Conservation (phyloP, 2,888 invertebrate genomes). For the Dicranocentrus wangi region DNA sequence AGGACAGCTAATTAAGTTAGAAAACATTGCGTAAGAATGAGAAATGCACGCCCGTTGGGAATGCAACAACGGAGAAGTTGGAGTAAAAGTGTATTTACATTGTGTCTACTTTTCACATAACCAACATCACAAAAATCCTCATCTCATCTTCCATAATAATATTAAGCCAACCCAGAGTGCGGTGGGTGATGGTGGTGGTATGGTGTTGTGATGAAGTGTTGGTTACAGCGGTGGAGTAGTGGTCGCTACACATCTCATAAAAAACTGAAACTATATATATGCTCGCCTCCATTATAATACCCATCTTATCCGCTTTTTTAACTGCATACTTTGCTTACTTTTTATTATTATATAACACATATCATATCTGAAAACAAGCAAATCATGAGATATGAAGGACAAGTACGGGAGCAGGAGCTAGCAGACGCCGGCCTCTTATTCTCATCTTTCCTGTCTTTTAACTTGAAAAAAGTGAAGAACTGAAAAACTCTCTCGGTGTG, state of each 20-base stretch:
- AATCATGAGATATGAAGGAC: constrained; percentile 19
- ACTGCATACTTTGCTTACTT: constrained; percentile 11
- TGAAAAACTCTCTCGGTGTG: no score
- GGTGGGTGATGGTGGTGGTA: constrained; percentile 12
- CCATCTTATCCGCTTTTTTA: constrained; percentile 16
- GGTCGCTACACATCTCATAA: constrained; percentile 18
- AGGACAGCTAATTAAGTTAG: constrained; percentile 55
- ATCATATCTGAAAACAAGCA: constrained; percentile 25
- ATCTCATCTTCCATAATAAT: constrained; percentile 2
- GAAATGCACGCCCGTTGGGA: constrained; percentile 46
- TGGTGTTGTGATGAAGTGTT: constrained; percentile 1
- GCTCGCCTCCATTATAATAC: constrained; percentile 13
- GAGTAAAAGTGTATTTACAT: background rate
- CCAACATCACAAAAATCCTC: background rate
- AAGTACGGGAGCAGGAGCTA: constrained; percentile 23
- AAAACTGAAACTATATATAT: constrained; percentile 22
- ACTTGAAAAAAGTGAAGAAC: background rate
- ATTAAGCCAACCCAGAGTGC: background rate
- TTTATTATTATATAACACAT: constrained; percentile 26
- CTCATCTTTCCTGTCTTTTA: constrained; percentile 10
- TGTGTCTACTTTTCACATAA: no score
- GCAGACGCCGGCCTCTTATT: constrained; percentile 14
- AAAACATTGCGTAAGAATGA: constrained; percentile 56
- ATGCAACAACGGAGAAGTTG: constrained; percentile 2
- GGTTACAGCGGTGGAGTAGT: background rate